phyloP scores from a whole-genome alignment of 1,140 invertebrate genomes.

The Drosophila rhopaloa region DNA sequence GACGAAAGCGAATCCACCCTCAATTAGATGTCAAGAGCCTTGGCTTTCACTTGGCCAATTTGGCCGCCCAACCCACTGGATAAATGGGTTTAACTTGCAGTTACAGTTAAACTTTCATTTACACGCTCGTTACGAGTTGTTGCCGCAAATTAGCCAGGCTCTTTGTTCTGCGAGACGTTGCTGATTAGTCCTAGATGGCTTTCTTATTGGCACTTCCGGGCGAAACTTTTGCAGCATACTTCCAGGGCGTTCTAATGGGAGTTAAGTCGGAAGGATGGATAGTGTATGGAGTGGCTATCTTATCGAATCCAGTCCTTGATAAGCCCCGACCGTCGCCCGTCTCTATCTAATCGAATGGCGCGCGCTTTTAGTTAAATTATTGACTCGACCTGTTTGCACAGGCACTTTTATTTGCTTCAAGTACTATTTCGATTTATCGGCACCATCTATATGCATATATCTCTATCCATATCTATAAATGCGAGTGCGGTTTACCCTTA shows the following conservation, averaged over 20 bases:
- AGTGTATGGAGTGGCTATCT: constrained; percentile 20
- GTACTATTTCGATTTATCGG: constrained; percentile 51
- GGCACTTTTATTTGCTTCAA: constrained; percentile 52
- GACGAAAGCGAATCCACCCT: constrained; percentile 67
- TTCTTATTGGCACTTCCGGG: constrained; percentile 71
- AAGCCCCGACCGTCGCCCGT: constrained; percentile 34
- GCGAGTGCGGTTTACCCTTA: constrained; percentile 38
- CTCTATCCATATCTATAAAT: constrained; percentile 37
- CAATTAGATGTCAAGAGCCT: constrained; percentile 69
- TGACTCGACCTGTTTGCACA: constrained; percentile 56
- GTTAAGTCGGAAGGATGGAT: background rate
- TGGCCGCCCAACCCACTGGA: background rate
- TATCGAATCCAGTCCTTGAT: constrained; percentile 39
- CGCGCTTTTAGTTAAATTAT: constrained; percentile 64
- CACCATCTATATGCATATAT: constrained; percentile 36
- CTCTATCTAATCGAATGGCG: constrained; percentile 64
- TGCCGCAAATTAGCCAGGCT: constrained; percentile 72
- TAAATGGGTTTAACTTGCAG: constrained; percentile 23
- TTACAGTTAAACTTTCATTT: constrained; percentile 69
- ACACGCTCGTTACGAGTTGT: constrained; percentile 74
- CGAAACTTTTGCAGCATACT: constrained; percentile 55
- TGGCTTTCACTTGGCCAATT: constrained; percentile 39
- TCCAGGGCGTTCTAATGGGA: constrained; percentile 12
- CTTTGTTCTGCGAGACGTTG: constrained; percentile 30
- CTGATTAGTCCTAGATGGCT: constrained; percentile 54